phyloP scores from a whole-genome alignment of 2,113 vertebrate species.

The Maylandia zebra region DNA sequence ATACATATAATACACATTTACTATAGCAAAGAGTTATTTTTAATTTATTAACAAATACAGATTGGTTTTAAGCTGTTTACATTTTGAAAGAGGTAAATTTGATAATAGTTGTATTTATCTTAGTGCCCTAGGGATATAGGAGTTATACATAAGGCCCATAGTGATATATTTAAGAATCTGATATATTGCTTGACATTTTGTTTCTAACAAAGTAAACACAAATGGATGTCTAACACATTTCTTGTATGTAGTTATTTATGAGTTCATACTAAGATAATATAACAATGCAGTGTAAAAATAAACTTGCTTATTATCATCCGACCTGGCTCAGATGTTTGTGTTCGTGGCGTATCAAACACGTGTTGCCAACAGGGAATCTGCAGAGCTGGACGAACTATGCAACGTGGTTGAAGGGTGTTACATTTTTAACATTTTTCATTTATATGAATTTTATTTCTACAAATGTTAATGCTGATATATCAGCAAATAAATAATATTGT shows the following conservation, averaged over 20 bases:
- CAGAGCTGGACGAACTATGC: neutral
- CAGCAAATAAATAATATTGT: neutral
- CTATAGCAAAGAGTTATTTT: neutral
- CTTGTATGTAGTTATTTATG: neutral
- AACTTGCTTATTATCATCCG: neutral
- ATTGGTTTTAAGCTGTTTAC: neutral
- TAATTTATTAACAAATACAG: neutral
- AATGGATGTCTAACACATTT: neutral
- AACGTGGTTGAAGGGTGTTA: neutral
- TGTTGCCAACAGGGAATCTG: neutral
- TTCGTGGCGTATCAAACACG: neutral
- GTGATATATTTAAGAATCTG: neutral
- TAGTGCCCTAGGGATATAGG: neutral
- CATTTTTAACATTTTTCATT: neutral
- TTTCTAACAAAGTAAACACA: neutral
- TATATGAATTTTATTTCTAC: neutral
- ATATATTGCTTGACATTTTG: neutral
- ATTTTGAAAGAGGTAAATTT: neutral
- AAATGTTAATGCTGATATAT: neutral
- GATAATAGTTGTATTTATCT: neutral
- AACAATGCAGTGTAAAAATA: neutral
- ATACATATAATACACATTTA: too few relatives aligned
- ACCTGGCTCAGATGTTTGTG: neutral
- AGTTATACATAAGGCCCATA: neutral
- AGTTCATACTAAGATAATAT: neutral